Conservation (phyloP, 2,888 invertebrate species). For the Toxonevra muliebris region DNA sequence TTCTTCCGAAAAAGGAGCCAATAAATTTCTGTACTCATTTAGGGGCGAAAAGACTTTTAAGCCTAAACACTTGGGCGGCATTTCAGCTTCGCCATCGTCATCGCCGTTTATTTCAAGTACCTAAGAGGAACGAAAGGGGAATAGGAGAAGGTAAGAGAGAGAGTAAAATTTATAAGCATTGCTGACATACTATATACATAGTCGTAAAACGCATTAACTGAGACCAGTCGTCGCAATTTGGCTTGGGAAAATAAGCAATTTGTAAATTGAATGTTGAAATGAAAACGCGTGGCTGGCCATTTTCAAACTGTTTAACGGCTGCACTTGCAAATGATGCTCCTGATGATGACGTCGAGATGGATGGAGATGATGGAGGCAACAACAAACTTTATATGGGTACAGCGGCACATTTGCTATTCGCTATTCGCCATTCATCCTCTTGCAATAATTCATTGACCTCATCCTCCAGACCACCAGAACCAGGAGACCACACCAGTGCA, state of each 20-base stretch:
- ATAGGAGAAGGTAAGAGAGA: no score
- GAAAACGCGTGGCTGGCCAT: constrained; percentile 12
- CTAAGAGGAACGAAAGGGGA: no score
- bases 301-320: constrained; percentile 4
- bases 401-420: constrained; percentile 21
- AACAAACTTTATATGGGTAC: not conserved
- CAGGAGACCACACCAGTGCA: constrained; percentile 14
- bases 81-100: not conserved
- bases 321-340: constrained; percentile 1
- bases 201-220: constrained; percentile 26
- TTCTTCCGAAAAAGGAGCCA: constrained; percentile 20
- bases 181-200: constrained; percentile 10
- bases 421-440: constrained; percentile 14
- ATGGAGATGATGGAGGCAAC: not conserved
- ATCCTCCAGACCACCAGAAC: constrained; percentile 7
- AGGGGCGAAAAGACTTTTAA: not conserved
- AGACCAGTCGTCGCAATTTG: not conserved
- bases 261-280: constrained; percentile 31
- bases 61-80: constrained; percentile 21
- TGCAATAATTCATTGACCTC: constrained; percentile 48
- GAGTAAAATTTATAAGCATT: constrained; percentile 20
- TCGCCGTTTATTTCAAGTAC: no score
- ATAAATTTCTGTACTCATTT: constrained; percentile 27
- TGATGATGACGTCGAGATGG: not conserved
- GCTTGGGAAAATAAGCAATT: constrained; percentile 23